Base-by-base conservation (phyloP, 2,113 vertebrate genomes). In the Pandion haliaetus region DNA sequence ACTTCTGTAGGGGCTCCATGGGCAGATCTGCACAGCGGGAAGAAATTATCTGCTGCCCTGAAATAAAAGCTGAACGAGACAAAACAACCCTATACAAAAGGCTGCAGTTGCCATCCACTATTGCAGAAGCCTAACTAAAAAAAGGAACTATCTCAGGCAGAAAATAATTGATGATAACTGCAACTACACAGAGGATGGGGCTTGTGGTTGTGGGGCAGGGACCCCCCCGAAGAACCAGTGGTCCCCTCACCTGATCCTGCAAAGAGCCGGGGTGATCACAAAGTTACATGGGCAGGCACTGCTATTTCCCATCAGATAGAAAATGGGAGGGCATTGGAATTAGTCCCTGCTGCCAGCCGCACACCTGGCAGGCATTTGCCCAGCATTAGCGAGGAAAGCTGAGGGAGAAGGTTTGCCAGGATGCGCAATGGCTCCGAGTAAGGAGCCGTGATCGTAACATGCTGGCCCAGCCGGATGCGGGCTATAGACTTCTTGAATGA, bases 371-470 rank as follows among this genome's bases (percentile, higher is more conserved):
- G 59, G 54, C 21, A 0, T 24, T 31, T 29, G 42, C 55, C 55
- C 62, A 49, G 38, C 1, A 0, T 54, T 21, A 61, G 38, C 1
- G 1, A 32, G 38, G 17, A 66, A 79, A 59, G 70, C 50, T 8
- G 57, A 49, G 34, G 62, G 18, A 42, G 65, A 23, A 78, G 77
- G 38, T 49, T 17, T 82, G 70, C 63, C 57, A 65, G 76, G 76
- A 90, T 3, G 25, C 2, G 1, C 34, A 5, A 63, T 1, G 5
- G 55, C 76, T 86, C 62, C 2, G 9, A 71, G 57, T 2, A 36
- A 24, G 50, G 50, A 84, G 61, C 80, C 84, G 57, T 3, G 57
- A 70, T 21, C 6, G 0, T 5, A 79, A n/a, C 84, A 44, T 3
- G 32, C 42, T 23, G 36, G 59, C 59, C 78, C 78, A 62, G 61